These are phyloP conservation scores for Crepidodera aurea DNA, from an alignment of 2,888 invertebrate genomes.

Conservation along the genomic window DNA sequence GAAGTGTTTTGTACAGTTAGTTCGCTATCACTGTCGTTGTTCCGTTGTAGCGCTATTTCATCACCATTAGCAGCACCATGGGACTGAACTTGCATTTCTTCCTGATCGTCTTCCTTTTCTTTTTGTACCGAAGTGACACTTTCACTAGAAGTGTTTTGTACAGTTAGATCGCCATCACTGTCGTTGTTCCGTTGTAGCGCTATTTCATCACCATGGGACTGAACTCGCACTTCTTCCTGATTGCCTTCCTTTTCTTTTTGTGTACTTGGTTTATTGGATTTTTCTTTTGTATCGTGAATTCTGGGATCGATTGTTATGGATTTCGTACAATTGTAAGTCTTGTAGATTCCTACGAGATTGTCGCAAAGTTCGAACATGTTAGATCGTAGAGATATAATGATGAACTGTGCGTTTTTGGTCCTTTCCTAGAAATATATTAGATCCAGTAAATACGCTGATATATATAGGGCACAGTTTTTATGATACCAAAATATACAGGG, in stretches of 20 bases:
- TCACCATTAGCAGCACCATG: too few relatives aligned
- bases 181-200: too few relatives aligned
- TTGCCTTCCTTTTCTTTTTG: not conserved
- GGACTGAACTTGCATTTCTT: too few relatives aligned
- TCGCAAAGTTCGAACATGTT: conserved; percentile 98
- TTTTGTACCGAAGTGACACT: not conserved
- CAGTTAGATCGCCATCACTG: too few relatives aligned
- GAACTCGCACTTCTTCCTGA: too few relatives aligned
- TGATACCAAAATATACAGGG: too few relatives aligned
- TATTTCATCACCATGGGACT: too few relatives aligned
- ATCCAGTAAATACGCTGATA: too few relatives aligned
- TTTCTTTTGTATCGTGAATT: conserved; percentile 40
- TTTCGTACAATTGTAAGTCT: conserved; percentile 88
- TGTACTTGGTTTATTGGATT: not conserved
- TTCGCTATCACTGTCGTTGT: too few relatives aligned
- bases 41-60: too few relatives aligned
- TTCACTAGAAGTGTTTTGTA: not conserved
- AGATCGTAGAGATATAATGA: conserved; percentile 94
- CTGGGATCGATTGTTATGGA: conserved; percentile 70
- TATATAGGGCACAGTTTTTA: too few relatives aligned
- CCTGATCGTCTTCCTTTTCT: not conserved
- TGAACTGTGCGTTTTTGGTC: conserved; percentile 97
- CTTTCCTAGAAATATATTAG: conserved; percentile 71
- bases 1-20: not conserved
- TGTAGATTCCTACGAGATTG: conserved; percentile 93